Base-by-base conservation (phyloP, 53 echinoderm and acorn worm genomes). In the Apostichopus leukothele region DNA sequence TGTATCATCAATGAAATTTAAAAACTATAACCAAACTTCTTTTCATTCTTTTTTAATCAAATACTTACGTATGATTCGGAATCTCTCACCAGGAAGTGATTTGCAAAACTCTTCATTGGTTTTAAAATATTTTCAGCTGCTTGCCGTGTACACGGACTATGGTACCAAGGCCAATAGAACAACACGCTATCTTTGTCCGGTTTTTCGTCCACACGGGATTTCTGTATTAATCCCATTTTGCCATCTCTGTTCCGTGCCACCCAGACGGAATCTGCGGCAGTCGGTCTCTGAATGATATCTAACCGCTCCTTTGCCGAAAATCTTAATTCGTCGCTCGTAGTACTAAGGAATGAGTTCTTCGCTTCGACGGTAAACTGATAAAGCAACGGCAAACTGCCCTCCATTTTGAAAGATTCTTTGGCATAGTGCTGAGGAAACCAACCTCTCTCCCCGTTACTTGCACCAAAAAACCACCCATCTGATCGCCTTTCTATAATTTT, bases 41-140 rank as follows among this genome's bases (percentile, higher is more conserved):
- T 9, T 57, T 57, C 57, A 7, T 57, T 57, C 57, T 57, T 4
- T 39, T 39, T 39, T 39, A 39, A 39, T 39, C 39, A 57, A 9
- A 57, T 85, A 85, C 85, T 85, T 85, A 85, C 85, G 67, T 60
- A 85, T 5, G 85, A 85, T 50, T 85, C 85, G 5, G 85, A 85
- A 18, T 85, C 85, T 50, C 85, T 21, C 23, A 85, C 67, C 9
- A 85, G 27, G 50, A 85, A 85, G 50, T 67, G 51, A 50, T 85
- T 25, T 12, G 85, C 26, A 9, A 9, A 11, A 4, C 67, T 59
- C 25, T 85, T 27, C 4, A 22, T 63, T 25, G 27, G 61, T 1
- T 14, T 27, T 85, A 85, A 67, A 7, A 39, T 27, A 39, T 50
- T 66, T 51, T 67, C 85, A 26, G 85, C 85, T 27, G 63, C 67